Evolutionary conservation across 2,888 invertebrate genomes (phyloP).

Genomic region (Clepsis dumicolana): DNA sequence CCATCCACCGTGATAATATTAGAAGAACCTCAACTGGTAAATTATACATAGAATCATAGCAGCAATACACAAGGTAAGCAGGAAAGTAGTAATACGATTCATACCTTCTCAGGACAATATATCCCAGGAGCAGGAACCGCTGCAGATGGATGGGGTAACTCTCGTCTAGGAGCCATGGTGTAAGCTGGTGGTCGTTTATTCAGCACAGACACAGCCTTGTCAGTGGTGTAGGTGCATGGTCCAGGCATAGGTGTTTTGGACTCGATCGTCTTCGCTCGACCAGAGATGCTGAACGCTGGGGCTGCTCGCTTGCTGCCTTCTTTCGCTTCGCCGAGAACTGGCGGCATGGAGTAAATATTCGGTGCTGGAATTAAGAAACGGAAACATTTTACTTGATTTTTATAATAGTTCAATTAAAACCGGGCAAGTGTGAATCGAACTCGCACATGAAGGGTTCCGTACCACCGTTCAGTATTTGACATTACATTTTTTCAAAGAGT

Average conservation of each 20-base stretch:
- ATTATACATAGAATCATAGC: neutral
- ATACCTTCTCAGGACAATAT: conserved; percentile 88
- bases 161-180: conserved; percentile 90
- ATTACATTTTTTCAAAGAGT: too few relatives aligned
- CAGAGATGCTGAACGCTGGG: conserved; percentile 95
- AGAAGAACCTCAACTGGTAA: neutral
- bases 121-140: conserved; percentile 87
- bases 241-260: conserved; percentile 88
- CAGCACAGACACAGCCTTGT: conserved; percentile 79
- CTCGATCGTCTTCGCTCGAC: conserved; percentile 89
- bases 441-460: too few relatives aligned
- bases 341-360: conserved; percentile 95
- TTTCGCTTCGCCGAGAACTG: conserved; percentile 88
- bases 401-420: neutral
- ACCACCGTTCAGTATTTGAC: too few relatives aligned
- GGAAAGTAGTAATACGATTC: conserved; percentile 3
- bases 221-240: conserved; percentile 91
- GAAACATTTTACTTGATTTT: neutral
- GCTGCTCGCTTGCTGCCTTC: conserved; percentile 88
- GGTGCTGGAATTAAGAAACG: conserved; percentile 88
- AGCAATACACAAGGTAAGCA: neutral
- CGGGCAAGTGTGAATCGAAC: too few relatives aligned
- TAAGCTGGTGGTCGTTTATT: conserved; percentile 90
- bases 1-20: too few relatives aligned
- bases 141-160: conserved; percentile 69